Percentiles rank a stretch among this genome's conserved stretches.
phyloP scores from a whole-genome alignment of 2,888 invertebrate species.

The Ptilodon capucinus region DNA sequence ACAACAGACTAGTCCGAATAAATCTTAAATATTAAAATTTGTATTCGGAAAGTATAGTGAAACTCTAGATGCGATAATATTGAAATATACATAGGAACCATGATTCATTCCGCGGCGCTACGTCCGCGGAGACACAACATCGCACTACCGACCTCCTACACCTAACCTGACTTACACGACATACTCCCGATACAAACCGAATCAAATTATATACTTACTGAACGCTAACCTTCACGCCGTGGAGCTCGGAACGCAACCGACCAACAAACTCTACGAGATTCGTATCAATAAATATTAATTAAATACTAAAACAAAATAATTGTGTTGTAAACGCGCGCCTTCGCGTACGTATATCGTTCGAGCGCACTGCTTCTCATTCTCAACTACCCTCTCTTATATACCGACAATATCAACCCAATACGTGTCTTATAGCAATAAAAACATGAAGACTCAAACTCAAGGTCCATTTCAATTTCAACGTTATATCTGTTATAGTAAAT shows the following conservation, averaged over 20 bases:
- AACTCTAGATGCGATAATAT: constrained; percentile 83
- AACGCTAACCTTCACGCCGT: constrained; percentile 48
- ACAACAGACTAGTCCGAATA: constrained; percentile 81
- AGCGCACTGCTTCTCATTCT: constrained; percentile 38
- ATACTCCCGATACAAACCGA: constrained; percentile 61
- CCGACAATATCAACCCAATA: not conserved
- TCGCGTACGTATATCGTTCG: constrained; percentile 62
- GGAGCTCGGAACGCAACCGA: constrained; percentile 55
- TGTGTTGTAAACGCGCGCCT: constrained; percentile 77
- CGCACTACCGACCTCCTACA: constrained; percentile 75
- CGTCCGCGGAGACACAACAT: constrained; percentile 78
- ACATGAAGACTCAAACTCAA: constrained; percentile 1
- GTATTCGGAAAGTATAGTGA: constrained; percentile 83
- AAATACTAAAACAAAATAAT: constrained; percentile 73
- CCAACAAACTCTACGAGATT: constrained; percentile 58
- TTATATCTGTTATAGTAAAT: constrained; percentile 27
- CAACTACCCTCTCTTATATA: constrained; percentile 9
- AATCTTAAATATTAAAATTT: constrained; percentile 83
- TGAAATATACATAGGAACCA: constrained; percentile 84
- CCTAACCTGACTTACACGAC: constrained; percentile 64
- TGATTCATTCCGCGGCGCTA: constrained; percentile 78
- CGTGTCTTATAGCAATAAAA: not conserved
- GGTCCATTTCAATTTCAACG: constrained; percentile 33
- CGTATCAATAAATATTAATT: constrained; percentile 58
- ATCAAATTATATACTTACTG: constrained; percentile 45